Conservation (phyloP, 2,888 invertebrate species). For the Epinotia ramella region DNA sequence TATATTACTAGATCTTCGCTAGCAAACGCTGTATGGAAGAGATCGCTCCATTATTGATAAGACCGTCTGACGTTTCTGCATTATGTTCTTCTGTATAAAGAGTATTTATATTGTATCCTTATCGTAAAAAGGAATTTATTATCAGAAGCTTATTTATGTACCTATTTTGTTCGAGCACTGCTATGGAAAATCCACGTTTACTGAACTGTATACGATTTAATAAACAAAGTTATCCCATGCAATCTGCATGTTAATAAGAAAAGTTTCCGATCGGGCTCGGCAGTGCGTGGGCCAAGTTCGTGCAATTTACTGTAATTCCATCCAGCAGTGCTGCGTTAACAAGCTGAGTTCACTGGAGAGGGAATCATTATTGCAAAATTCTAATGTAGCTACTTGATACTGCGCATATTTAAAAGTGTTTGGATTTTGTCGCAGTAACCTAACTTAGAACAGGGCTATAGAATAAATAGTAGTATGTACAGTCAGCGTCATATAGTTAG, state of each 20-base stretch:
- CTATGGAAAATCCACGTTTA: background rate
- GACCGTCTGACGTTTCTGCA: too few species aligned
- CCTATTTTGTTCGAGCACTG: background rate
- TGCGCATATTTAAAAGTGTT: background rate
- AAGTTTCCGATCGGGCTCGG: constrained; percentile 32
- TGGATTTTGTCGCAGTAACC: background rate
- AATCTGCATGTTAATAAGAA: constrained; percentile 42
- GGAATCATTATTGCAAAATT: background rate
- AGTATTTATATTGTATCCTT: background rate
- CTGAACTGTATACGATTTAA: constrained; percentile 24
- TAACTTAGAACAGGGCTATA: background rate
- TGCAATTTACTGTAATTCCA: constrained; percentile 34
- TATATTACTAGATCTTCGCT: too few species aligned
- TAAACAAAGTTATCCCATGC: constrained; percentile 33
- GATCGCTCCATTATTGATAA: too few species aligned
- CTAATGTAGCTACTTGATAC: background rate
- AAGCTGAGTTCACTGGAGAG: background rate
- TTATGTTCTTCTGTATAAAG: too few species aligned
- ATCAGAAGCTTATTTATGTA: too few species aligned
- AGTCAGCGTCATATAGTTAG: too few species aligned
- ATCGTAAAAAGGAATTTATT: background rate
- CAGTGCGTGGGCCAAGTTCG: constrained; percentile 34
- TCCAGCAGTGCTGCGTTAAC: constrained; percentile 3
- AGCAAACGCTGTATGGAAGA: too few species aligned
- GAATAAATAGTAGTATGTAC: too few species aligned